A percentile compares a stretch with the other conserved stretches of the same genome.
Evolutionary conservation across 1,140 invertebrate species (phyloP).

Genomic region (Druon quercuslanigerum): DNA sequence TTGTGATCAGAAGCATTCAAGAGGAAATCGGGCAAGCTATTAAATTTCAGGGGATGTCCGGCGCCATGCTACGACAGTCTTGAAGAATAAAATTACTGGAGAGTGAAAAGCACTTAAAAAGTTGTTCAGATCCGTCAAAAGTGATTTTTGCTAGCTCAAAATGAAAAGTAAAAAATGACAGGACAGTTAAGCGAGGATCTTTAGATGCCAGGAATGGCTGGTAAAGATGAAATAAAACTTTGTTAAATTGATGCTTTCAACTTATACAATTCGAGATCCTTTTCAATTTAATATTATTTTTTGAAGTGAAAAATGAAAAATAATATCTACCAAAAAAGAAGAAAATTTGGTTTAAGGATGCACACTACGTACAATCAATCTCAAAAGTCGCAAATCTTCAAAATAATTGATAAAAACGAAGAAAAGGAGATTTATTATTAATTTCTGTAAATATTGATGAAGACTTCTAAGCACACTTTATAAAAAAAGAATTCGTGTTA

Average conservation of each 20-base stretch:
- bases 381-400: no score
- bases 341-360: neutral
- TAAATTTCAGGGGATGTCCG: constrained; percentile 1
- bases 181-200: neutral
- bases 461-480: no score
- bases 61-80: constrained; percentile 7
- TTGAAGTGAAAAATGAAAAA: neutral
- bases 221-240: neutral
- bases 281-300: no score
- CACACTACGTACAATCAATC: no score
- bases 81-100: constrained; percentile 6
- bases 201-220: neutral
- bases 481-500: no score
- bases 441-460: no score
- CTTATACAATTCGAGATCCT: no score
- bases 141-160: neutral
- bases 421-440: no score
- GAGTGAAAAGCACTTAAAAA: constrained; percentile 27
- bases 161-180: neutral
- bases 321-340: neutral
- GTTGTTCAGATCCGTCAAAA: constrained; percentile 21
- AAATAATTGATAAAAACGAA: no score
- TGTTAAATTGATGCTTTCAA: no score
- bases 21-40: neutral
- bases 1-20: neutral